phyloP scores from a whole-genome alignment of 2,888 invertebrate genomes.

The Caenorhabditis japonica region DNA sequence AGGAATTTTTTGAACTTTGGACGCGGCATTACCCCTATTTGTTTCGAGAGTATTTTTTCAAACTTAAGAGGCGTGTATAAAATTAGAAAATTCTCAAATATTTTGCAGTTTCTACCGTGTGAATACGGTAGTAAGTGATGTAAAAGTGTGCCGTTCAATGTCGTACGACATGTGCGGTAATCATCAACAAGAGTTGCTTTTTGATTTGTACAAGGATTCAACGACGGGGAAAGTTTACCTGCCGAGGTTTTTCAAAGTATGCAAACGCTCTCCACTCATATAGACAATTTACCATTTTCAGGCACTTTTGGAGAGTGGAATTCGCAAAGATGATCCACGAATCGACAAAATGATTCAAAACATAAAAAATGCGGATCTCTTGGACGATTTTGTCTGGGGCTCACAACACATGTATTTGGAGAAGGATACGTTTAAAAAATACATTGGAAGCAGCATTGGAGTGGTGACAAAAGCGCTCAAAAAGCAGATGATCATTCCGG shows the following conservation, averaged over 20 bases:
- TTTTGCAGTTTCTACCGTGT: slow-evolving; percentile 58
- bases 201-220: slow-evolving; percentile 68
- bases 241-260: slow-evolving; percentile 66
- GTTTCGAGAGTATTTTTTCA: too few relatives aligned
- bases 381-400: slow-evolving; percentile 61
- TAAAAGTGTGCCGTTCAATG: slow-evolving; percentile 50
- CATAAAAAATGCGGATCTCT: slow-evolving; percentile 59
- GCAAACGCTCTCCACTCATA: not conserved
- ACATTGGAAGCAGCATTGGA: slow-evolving; percentile 73
- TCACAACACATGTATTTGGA: slow-evolving; percentile 62
- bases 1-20: too few relatives aligned
- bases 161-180: slow-evolving; percentile 56
- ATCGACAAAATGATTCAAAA: slow-evolving; percentile 61
- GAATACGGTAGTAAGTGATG: slow-evolving; percentile 54
- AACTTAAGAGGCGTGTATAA: not conserved
- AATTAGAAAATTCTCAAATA: not conserved
- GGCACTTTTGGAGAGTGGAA: slow-evolving; percentile 65
- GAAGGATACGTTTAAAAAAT: slow-evolving; percentile 67
- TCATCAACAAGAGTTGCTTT: slow-evolving; percentile 63
- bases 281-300: slow-evolving; percentile 43
- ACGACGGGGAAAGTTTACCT: slow-evolving; percentile 64
- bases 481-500: slow-evolving; percentile 94
- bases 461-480: slow-evolving; percentile 78
- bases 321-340: slow-evolving; percentile 67
- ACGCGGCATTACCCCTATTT: too few relatives aligned